Conservation (phyloP, 2,113 vertebrate species). For the Cyanoliseus patagonus region DNA sequence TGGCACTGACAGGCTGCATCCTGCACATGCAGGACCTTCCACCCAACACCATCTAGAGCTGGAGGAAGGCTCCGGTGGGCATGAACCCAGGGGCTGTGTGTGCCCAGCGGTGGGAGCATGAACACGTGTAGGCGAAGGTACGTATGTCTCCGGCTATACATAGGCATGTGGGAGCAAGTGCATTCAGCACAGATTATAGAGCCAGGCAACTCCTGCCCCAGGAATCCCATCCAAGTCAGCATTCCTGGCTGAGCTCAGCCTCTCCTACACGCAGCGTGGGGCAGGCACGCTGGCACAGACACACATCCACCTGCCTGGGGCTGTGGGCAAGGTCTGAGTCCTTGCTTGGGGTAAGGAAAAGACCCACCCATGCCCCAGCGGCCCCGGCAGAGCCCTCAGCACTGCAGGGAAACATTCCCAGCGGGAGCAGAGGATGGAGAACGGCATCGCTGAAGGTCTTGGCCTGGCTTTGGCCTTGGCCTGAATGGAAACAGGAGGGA, state of each 20-base stretch:
- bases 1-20: neutral
- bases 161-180: slow-evolving; percentile 62
- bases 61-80: neutral
- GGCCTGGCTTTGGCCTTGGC: neutral
- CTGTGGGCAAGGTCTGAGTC: neutral
- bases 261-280: slow-evolving; percentile 9
- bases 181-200: slow-evolving; percentile 45
- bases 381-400: neutral
- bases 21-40: neutral
- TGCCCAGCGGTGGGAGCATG: neutral
- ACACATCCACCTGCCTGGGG: neutral
- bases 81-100: neutral
- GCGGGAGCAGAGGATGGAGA: fast-evolving
- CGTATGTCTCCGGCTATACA: neutral
- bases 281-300: neutral
- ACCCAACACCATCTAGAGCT: fast-evolving
- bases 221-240: slow-evolving; percentile 54
- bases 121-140: slow-evolving; percentile 9
- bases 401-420: fast-evolving
- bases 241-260: slow-evolving; percentile 53
- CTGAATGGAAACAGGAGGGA: fast-evolving
- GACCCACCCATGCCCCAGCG: neutral
- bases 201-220: slow-evolving; percentile 43
- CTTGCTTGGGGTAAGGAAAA: neutral
- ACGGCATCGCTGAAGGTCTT: neutral